Evolutionary conservation across 2,888 invertebrate genomes (phyloP), one percentile per base, ranked within the genome.

Genomic region (Campoletis raptor): DNA sequence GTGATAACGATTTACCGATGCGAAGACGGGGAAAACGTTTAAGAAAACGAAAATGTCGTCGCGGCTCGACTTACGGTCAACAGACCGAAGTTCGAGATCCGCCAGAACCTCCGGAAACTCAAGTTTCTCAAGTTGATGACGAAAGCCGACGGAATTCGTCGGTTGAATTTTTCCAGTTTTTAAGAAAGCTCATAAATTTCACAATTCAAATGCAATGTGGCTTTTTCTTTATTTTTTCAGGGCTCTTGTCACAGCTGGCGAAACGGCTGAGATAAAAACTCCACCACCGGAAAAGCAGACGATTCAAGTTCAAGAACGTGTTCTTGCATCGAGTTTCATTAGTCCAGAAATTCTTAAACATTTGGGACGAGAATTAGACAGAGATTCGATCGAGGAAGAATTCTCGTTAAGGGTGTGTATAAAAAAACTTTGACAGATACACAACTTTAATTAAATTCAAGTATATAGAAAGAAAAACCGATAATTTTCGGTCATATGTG

Each of bases 311-410:
- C 85, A 78, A 48, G 83, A 89, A 52, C 85, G 85, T 40, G 48
- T 78, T 9, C 40, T 79, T 9, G 88, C 90, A 64, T 57, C 92
- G 88, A 91, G 94, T 92, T 96, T 95, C 92, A 95, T 97, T 1
- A 96, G 96, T 73, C 94, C 95, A 3, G 96, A 96, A 0, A 96
- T 97, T 85, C 93, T 97, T 52, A 96, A 96, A 92, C 96, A 96
- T 88, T 92, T 97, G 72, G 95, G 96, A 76, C 94, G 97, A 84
- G 96, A 97, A 92, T 95, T 97, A 21, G 96, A 96, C 89, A 95
- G 96, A 83, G 96, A 97, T 85, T 95, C 96, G 12, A 96, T 97
- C 45, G 97, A 97, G 88, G 96, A 95, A 37, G 97, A 97, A 92
- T 96, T 97, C 92, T 96, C 97, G 92, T 92, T 94, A 2, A 96